Evolutionary conservation across 1,140 invertebrate species (phyloP).

Genomic region (Lanistes nyassanus): DNA sequence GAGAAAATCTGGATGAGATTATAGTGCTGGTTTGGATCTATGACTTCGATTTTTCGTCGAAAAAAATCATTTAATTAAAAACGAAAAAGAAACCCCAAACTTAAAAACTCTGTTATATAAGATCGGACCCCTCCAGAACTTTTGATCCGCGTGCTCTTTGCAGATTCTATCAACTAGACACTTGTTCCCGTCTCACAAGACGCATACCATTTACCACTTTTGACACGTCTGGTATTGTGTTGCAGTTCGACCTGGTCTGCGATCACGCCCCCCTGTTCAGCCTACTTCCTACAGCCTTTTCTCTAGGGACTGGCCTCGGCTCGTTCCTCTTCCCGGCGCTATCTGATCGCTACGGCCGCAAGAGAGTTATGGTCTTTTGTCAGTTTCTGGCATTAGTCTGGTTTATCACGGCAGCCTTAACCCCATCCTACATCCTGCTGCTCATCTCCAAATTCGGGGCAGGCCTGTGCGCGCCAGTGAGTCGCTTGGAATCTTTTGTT

Average conservation of each 20-base stretch:
- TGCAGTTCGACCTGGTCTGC: conserved; percentile 24
- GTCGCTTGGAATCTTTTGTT: background rate
- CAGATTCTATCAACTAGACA: too few relatives aligned
- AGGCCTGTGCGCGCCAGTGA: conserved; percentile 4
- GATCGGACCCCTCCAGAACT: too few relatives aligned
- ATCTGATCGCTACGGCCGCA: conserved; percentile 15
- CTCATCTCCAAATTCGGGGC: conserved; percentile 2
- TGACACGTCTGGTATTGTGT: too few relatives aligned
- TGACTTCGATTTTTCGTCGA: too few relatives aligned
- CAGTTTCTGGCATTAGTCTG: background rate
- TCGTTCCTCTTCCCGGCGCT: background rate
- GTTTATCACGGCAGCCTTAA: background rate
- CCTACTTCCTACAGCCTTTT: conserved; percentile 3
- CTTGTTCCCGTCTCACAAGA: background rate
- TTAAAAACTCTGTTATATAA: too few relatives aligned
- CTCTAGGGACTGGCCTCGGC: background rate
- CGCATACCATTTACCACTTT: background rate
- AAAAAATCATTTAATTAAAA: too few relatives aligned
- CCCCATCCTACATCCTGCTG: background rate
- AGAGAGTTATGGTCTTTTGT: background rate
- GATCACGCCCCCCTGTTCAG: background rate
- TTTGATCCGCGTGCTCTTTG: too few relatives aligned
- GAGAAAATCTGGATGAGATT: too few relatives aligned
- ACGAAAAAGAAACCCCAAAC: too few relatives aligned
- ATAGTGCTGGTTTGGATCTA: too few relatives aligned